These are phyloP conservation scores for Nycticorax nycticorax DNA, from an alignment of 2,113 vertebrate species.

Conservation along the genomic window DNA sequence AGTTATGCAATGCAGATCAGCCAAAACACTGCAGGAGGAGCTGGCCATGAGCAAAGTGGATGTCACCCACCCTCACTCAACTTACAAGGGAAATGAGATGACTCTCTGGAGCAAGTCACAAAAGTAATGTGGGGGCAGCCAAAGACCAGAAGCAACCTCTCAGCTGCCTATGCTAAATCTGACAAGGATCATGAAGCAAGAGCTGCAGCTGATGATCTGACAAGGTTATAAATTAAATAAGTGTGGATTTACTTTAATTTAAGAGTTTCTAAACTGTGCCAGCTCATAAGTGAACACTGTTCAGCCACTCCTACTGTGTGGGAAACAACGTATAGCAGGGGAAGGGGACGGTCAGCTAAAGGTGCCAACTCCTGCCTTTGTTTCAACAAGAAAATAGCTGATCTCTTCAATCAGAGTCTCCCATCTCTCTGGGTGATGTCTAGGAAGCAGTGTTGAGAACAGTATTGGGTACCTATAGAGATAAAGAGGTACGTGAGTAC, in stretches of 20 bases:
- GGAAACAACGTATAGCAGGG: not conserved
- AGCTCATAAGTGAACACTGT: not conserved
- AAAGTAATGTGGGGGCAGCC: not conserved
- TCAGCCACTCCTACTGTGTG: not conserved
- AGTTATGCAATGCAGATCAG: not conserved
- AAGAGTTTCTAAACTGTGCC: not conserved
- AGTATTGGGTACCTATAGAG: not conserved
- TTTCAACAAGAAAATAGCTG: not conserved
- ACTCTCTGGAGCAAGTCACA: not conserved
- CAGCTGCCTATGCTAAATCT: not conserved
- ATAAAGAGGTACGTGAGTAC: not conserved
- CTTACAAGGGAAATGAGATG: not conserved
- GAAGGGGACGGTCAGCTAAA: not conserved
- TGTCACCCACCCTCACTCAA: not conserved
- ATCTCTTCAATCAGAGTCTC: not conserved
- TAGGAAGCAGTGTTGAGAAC: not conserved
- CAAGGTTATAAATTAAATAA: not conserved
- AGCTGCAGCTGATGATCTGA: not conserved
- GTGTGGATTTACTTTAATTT: not conserved
- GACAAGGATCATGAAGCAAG: not conserved
- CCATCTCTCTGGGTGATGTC: not conserved
- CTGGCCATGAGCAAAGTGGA: not conserved
- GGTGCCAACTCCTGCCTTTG: not conserved
- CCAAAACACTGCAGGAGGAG: not conserved
- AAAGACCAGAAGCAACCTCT: not conserved